Percentiles rank a stretch among this genome's conserved stretches.
phyloP scores from a whole-genome alignment of 2,888 invertebrate species.

The Fissipunctia ypsillon region DNA sequence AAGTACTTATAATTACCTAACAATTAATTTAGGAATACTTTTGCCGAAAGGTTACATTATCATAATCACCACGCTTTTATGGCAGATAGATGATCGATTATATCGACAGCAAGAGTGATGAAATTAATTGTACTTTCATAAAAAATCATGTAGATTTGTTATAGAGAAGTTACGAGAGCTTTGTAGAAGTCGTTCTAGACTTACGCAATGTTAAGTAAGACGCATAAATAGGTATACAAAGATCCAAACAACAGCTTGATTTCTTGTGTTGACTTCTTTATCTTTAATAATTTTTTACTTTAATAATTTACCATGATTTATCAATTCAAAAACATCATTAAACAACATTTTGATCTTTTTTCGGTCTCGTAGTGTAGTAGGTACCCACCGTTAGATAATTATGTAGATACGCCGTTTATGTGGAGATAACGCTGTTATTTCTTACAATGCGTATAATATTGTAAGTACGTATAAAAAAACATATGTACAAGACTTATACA shows the following conservation, averaged over 20 bases:
- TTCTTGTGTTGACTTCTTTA: background rate
- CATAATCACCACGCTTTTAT: background rate
- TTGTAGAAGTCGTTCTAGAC: too few species aligned
- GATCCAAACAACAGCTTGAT: background rate
- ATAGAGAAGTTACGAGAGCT: background rate
- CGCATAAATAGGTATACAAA: background rate
- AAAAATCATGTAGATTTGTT: background rate
- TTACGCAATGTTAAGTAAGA: background rate
- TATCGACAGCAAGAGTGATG: background rate
- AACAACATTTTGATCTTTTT: conserved; percentile 20
- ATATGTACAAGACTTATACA: conserved; percentile 51
- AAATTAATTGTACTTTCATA: background rate
- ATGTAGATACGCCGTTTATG: conserved; percentile 56
- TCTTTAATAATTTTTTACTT: background rate
- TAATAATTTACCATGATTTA: background rate
- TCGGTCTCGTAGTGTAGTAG: background rate
- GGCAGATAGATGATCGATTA: background rate
- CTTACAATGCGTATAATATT: conserved; percentile 43
- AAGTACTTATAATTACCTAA: too few species aligned
- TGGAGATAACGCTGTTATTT: conserved; percentile 51
- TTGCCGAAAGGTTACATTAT: background rate
- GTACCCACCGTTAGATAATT: conserved; percentile 43
- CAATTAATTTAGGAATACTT: background rate
- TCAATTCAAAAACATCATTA: background rate
- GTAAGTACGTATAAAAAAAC: conserved; percentile 47